Evolutionary conservation across 2,888 invertebrate genomes (phyloP).

Genomic region (Nymphalis c-album): DNA sequence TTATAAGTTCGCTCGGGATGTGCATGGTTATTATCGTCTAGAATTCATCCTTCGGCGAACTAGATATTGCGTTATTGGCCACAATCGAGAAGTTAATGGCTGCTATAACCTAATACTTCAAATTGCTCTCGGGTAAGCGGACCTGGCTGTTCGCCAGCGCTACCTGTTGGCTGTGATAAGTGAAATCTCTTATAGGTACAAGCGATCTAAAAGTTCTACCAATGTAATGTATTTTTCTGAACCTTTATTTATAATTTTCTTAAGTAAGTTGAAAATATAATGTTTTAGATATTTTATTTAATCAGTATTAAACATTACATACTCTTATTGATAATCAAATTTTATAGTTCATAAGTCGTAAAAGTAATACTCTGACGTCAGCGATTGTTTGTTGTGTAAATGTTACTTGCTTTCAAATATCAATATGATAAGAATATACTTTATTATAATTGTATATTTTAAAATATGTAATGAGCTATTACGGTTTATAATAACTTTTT

Average conservation of each 20-base stretch:
- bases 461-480: no score
- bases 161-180: slow-evolving; percentile 61
- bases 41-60: slow-evolving; percentile 9
- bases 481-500: no score
- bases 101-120: slow-evolving; percentile 40
- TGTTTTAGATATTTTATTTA: no score
- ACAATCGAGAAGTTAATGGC: slow-evolving; percentile 38
- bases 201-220: slow-evolving; percentile 22
- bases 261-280: no score
- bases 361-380: no score
- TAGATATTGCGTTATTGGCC: slow-evolving; percentile 21
- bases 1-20: background rate
- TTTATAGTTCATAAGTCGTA: no score
- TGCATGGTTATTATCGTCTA: slow-evolving; percentile 14
- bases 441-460: no score
- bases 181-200: slow-evolving; percentile 27
- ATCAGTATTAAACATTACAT: no score
- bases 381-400: no score
- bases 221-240: slow-evolving; percentile 12
- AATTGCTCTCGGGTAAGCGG: slow-evolving; percentile 31
- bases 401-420: no score
- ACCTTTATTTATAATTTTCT: background rate
- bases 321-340: no score
- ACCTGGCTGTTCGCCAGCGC: slow-evolving; percentile 56
- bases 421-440: no score